phyloP scores from a whole-genome alignment of 2,113 vertebrate genomes.

The Charadrius vociferus region DNA sequence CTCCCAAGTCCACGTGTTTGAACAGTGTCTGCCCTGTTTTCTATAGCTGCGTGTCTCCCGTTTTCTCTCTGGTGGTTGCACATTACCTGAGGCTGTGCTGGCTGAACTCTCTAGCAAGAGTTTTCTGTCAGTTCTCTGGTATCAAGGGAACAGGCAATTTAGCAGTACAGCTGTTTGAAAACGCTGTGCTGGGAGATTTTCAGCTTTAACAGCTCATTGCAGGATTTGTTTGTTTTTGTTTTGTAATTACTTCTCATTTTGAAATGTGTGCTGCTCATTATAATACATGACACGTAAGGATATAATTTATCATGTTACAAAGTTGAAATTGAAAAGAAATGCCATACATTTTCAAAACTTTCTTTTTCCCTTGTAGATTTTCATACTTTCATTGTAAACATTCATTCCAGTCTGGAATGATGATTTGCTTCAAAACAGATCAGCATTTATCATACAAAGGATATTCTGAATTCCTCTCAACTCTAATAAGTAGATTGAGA shows the following conservation, averaged over 20 bases:
- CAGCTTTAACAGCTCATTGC: slow-evolving; percentile 40
- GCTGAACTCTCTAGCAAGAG: not conserved
- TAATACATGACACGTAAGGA: slow-evolving; percentile 8
- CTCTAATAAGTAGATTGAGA: not conserved
- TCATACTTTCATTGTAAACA: not conserved
- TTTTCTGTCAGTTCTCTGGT: slow-evolving; percentile 23
- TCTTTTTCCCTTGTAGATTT: not conserved
- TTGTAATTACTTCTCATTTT: slow-evolving; percentile 63
- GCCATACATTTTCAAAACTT: slow-evolving; percentile 3
- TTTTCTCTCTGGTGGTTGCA: not conserved
- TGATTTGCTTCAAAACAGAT: not conserved
- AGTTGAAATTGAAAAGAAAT: not conserved
- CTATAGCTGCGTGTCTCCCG: not conserved
- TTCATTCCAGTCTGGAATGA: not conserved
- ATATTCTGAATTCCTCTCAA: not conserved
- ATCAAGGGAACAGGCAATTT: slow-evolving; percentile 41
- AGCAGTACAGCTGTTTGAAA: slow-evolving; percentile 46
- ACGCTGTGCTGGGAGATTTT: slow-evolving; percentile 30
- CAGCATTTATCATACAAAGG: not conserved
- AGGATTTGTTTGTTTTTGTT: slow-evolving; percentile 54
- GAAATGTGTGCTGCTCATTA: slow-evolving; percentile 22
- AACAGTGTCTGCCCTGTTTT: not conserved
- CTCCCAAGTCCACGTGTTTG: not conserved
- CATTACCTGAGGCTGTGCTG: slow-evolving; percentile 19
- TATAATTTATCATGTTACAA: slow-evolving; percentile 15